Percentiles rank a stretch among this genome's conserved stretches.
Evolutionary conservation across 2,113 vertebrate species (phyloP).

Genomic region (Psittacula cyanocephala): DNA sequence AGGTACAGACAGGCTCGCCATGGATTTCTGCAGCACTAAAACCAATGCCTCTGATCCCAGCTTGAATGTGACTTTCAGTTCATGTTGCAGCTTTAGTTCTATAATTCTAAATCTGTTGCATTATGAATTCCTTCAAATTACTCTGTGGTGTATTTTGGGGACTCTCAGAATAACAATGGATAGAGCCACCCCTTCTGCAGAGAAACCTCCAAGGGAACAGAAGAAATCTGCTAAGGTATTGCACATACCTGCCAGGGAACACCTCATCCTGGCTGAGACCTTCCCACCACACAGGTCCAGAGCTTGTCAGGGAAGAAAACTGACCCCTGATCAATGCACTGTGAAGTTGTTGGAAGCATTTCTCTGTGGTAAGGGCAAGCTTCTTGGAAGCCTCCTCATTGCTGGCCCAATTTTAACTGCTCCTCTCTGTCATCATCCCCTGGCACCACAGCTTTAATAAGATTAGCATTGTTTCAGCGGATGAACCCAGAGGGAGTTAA

Average conservation of each 20-base stretch:
- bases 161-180: background rate
- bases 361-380: background rate
- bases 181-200: background rate
- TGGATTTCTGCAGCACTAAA: background rate
- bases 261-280: background rate
- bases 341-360: background rate
- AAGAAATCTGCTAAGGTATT: background rate
- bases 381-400: background rate
- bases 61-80: background rate
- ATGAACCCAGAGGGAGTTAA: background rate
- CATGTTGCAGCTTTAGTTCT: background rate
- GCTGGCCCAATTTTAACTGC: background rate
- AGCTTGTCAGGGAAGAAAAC: background rate
- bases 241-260: background rate
- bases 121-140: background rate
- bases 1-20: background rate
- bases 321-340: accelerated
- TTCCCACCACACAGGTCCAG: background rate
- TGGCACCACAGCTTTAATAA: background rate
- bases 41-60: background rate
- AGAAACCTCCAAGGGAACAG: background rate
- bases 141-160: background rate
- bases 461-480: background rate
- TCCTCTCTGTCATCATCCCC: background rate
- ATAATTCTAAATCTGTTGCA: background rate